A percentile compares a stretch with the other conserved stretches of the same genome.
Evolutionary conservation across 2,888 invertebrate species (phyloP).

Genomic region (Ornithoptera alexandrae): DNA sequence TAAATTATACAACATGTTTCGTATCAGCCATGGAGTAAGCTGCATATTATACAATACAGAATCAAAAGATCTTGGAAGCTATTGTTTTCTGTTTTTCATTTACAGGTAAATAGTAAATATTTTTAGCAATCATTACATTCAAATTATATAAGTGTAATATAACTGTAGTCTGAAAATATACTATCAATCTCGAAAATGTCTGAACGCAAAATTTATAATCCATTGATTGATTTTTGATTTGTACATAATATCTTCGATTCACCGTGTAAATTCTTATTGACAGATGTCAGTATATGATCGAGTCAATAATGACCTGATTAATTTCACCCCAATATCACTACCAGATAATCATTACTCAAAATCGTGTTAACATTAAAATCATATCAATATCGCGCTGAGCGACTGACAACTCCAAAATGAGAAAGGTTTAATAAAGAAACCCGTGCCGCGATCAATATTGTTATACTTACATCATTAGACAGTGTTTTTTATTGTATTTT

Average conservation of each 20-base stretch:
- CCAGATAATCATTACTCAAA: conserved; percentile 40
- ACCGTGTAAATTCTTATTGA: not conserved
- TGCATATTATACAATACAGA: conserved; percentile 9
- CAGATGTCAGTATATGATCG: conserved; percentile 31
- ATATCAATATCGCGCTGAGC: conserved; percentile 61
- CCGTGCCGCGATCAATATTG: conserved; percentile 54
- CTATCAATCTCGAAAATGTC: not conserved
- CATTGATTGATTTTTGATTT: not conserved
- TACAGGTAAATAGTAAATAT: not conserved
- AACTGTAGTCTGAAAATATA: no score
- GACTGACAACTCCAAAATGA: conserved; percentile 59
- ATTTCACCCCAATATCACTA: conserved; percentile 34
- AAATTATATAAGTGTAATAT: no score
- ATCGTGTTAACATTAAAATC: conserved; percentile 57
- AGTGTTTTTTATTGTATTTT: not conserved
- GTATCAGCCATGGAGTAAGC: conserved; percentile 7
- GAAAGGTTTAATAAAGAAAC: conserved; percentile 63
- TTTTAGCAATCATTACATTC: not conserved
- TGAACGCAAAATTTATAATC: not conserved
- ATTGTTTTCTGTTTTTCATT: not conserved
- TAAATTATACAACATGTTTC: conserved; percentile 52
- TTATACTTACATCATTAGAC: conserved; percentile 38
- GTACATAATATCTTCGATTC: not conserved
- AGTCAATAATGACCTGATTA: conserved; percentile 28
- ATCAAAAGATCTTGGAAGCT: conserved; percentile 4